phyloP scores from a whole-genome alignment of 2,113 vertebrate species.

The Elephantulus edwardii region DNA sequence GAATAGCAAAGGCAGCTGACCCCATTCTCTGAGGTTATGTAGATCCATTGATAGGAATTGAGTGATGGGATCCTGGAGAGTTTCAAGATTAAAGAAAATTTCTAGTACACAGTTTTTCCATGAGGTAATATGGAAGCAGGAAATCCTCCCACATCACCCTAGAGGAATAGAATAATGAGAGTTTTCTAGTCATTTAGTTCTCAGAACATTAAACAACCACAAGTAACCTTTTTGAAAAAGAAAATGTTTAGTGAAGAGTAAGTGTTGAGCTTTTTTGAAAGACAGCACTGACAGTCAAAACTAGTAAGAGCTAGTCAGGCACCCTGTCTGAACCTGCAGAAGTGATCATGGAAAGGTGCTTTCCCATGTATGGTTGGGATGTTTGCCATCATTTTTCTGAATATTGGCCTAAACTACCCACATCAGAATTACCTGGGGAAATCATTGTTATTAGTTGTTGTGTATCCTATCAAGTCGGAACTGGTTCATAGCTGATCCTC shows the following conservation, averaged over 20 bases:
- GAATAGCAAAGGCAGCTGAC: too few relatives aligned
- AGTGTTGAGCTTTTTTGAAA: not conserved
- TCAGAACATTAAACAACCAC: not conserved
- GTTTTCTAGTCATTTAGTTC: constrained; percentile 23
- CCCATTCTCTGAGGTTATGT: too few relatives aligned
- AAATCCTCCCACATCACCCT: constrained; percentile 17
- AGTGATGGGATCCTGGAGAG: not conserved
- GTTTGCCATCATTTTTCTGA: constrained; percentile 7
- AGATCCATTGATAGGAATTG: not conserved
- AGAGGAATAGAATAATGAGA: not conserved
- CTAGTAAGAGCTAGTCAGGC: not conserved
- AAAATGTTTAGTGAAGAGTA: not conserved
- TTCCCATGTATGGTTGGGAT: not conserved
- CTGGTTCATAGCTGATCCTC: too few relatives aligned
- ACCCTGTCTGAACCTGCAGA: not conserved
- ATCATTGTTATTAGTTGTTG: too few relatives aligned
- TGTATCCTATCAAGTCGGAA: too few relatives aligned
- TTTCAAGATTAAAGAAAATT: not conserved
- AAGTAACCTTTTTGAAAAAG: not conserved
- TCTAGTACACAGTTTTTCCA: not conserved
- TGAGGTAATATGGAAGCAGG: not conserved
- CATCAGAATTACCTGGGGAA: not conserved
- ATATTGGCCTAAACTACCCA: not conserved
- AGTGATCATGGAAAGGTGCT: not conserved
- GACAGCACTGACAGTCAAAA: not conserved